These are phyloP conservation scores for Bombus cullumanus DNA, from an alignment of 1,140 invertebrate genomes.

Conservation along the genomic window DNA sequence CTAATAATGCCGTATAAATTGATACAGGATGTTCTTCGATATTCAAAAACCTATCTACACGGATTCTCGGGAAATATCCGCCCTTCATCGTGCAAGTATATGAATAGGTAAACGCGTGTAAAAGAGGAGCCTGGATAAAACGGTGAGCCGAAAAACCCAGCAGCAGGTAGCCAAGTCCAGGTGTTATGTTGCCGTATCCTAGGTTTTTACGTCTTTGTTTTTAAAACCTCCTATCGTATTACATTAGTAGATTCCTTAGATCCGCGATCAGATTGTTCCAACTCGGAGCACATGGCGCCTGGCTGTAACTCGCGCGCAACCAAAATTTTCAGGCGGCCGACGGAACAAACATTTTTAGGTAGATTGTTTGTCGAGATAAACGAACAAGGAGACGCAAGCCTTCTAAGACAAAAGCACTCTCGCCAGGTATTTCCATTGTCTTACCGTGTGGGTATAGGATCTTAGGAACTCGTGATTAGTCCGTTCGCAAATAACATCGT, in stretches of 20 bases:
- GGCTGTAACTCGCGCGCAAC: constrained; percentile 7
- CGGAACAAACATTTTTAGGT: constrained; percentile 25
- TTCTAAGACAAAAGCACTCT: not conserved
- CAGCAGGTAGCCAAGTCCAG: constrained; percentile 49
- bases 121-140: not conserved
- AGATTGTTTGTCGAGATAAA: constrained; percentile 33
- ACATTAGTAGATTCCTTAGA: constrained; percentile 52
- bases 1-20: constrained; percentile 17
- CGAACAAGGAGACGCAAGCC: not conserved
- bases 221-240: constrained; percentile 54
- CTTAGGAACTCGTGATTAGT: constrained; percentile 26
- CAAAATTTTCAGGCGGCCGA: not conserved
- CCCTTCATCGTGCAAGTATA: not conserved
- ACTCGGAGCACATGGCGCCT: constrained; percentile 45
- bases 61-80: not conserved
- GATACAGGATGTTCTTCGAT: not conserved
- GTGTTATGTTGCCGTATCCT: constrained; percentile 53
- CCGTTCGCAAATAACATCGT: constrained; percentile 25
- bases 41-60: not conserved
- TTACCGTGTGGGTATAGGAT: not conserved
- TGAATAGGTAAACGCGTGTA: constrained; percentile 13
- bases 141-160: not conserved
- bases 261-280: constrained; percentile 50
- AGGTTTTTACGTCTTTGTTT: constrained; percentile 51
- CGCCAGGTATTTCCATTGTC: constrained; percentile 28